Conservation (phyloP, 2,888 invertebrate genomes). For the Oasisia sp. region DNA sequence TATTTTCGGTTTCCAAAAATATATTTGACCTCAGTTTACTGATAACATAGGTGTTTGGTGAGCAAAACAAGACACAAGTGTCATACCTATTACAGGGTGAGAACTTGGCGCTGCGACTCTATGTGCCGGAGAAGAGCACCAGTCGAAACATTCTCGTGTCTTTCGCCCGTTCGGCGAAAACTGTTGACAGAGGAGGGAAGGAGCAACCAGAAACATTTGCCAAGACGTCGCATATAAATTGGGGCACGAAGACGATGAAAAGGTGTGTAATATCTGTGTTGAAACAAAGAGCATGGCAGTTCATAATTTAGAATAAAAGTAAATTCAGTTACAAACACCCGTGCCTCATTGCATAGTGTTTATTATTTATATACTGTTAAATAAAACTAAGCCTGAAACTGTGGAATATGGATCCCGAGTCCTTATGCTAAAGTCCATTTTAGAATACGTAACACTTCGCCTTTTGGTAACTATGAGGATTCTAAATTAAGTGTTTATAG, state of each 20-base stretch:
- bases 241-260: conserved; percentile 69
- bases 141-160: conserved; percentile 84
- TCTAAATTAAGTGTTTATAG: no score
- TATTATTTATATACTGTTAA: neutral
- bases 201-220: conserved; percentile 51
- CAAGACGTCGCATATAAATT: conserved; percentile 68
- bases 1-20: no score
- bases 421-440: no score
- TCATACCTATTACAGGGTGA: conserved; percentile 74
- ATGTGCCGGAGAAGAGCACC: conserved; percentile 91
- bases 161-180: conserved; percentile 87
- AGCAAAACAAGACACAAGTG: neutral
- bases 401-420: no score
- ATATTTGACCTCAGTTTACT: no score
- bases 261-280: conserved; percentile 67
- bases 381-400: no score
- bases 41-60: no score
- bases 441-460: no score
- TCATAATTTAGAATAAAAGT: neutral
- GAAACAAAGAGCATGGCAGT: neutral
- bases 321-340: neutral
- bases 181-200: conserved; percentile 74
- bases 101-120: conserved; percentile 88
- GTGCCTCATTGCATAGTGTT: neutral
- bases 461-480: no score